phyloP scores from a whole-genome alignment of 2,888 invertebrate species.

The Seira musarum region DNA sequence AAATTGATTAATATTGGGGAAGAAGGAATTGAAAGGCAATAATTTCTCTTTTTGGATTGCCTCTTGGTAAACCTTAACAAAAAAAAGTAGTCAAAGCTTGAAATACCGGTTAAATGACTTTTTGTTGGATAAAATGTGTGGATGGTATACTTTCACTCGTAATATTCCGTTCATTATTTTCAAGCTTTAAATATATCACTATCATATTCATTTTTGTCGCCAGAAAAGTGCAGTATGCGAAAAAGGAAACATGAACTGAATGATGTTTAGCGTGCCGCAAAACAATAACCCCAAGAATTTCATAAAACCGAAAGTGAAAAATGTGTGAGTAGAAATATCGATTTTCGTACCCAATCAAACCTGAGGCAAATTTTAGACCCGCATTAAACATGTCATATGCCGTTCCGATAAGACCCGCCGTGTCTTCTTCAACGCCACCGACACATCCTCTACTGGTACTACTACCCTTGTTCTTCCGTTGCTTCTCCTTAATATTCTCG shows the following conservation, averaged over 20 bases:
- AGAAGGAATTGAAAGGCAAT: constrained; percentile 7
- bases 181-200: not conserved
- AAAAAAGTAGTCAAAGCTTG: no score
- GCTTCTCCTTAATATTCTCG: no score
- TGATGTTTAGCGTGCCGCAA: not conserved
- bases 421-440: not conserved
- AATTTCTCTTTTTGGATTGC: no score
- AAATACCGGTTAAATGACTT: no score
- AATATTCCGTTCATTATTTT: no score
- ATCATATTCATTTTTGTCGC: not conserved
- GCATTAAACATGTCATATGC: constrained; percentile 40
- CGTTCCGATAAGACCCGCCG: constrained; percentile 16
- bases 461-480: no score
- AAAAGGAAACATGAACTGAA: not conserved
- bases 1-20: not conserved
- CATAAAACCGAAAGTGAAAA: not conserved
- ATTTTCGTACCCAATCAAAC: constrained; percentile 34
- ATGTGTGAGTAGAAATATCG: constrained; percentile 8
- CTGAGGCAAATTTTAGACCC: constrained; percentile 42
- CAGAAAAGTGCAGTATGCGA: not conserved
- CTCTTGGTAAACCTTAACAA: constrained; percentile 8
- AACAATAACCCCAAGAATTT: not conserved
- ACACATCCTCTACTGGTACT: no score
- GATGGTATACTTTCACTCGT: no score
- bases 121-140: no score